phyloP scores from a whole-genome alignment of 23 tunicate genomes.

The Clavelina lepadiformis region DNA sequence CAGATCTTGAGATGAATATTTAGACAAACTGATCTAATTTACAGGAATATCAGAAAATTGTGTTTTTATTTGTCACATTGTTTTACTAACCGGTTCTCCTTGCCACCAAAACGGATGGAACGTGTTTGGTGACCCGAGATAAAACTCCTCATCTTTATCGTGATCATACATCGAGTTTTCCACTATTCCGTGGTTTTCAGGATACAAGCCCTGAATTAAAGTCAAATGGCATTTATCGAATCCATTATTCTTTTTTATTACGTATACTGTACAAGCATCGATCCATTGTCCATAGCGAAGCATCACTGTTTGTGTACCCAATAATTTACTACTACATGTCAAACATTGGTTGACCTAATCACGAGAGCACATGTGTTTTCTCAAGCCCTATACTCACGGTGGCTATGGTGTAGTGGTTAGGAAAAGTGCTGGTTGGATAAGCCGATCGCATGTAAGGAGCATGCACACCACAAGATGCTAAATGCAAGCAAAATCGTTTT shows the following conservation, averaged over 20 bases:
- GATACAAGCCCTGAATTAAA: constrained; percentile 40
- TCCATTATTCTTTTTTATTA: too few relatives aligned
- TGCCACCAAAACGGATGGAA: constrained; percentile 42
- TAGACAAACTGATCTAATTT: too few relatives aligned
- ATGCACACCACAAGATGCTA: constrained; percentile 93
- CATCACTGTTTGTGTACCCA: too few relatives aligned
- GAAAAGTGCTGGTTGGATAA: constrained; percentile 86
- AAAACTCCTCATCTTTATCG: constrained; percentile 14
- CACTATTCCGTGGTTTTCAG: constrained; percentile 43
- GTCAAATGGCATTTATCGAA: too few relatives aligned
- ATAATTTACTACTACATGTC: too few relatives aligned
- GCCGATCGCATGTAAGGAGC: constrained; percentile 84
- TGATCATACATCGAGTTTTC: constrained; percentile 32
- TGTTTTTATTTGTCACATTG: too few relatives aligned
- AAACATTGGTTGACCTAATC: too few relatives aligned
- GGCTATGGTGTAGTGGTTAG: constrained; percentile 89
- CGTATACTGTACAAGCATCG: too few relatives aligned
- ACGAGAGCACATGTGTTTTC: too few relatives aligned
- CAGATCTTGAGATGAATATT: constrained; percentile 33
- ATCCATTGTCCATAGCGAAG: too few relatives aligned
- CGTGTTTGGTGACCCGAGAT: constrained; percentile 15
- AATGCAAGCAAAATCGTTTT: neutral
- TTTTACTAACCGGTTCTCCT: constrained; percentile 40
- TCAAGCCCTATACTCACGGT: constrained; percentile 70
- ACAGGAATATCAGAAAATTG: too few relatives aligned